Percentiles rank a stretch among this genome's conserved stretches.
phyloP scores from a whole-genome alignment of 2,113 vertebrate species.

The Heterotis niloticus region DNA sequence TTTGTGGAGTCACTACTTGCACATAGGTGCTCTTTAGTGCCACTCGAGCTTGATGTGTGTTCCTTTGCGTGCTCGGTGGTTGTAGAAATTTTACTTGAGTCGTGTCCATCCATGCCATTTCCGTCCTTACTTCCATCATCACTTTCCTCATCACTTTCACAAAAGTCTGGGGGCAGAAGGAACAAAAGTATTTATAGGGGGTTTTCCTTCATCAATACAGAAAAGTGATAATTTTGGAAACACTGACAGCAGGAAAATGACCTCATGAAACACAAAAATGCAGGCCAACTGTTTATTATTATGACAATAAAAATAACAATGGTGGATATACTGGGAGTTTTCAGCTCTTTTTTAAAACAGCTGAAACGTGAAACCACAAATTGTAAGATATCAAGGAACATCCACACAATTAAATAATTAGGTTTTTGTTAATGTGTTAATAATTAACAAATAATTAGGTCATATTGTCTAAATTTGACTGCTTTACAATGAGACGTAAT shows the following conservation, averaged over 20 bases:
- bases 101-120: constrained; percentile 71
- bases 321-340: no score
- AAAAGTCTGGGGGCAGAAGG: constrained; percentile 68
- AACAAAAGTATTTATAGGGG: neutral
- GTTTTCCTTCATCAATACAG: neutral
- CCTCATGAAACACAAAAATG: neutral
- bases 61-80: constrained; percentile 83
- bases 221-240: neutral
- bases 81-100: constrained; percentile 84
- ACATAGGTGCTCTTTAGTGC: constrained; percentile 59
- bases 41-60: constrained; percentile 64
- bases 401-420: no score
- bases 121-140: constrained; percentile 90
- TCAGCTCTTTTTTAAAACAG: no score
- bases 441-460: no score
- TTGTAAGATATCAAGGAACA: no score
- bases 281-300: neutral
- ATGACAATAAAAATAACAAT: no score
- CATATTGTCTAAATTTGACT: no score
- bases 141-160: constrained; percentile 90
- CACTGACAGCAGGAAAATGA: neutral
- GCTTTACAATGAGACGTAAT: no score
- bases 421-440: no score
- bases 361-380: no score
- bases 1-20: constrained; percentile 49